These are phyloP conservation scores for Varanus salvator DNA, from an alignment of 2,113 vertebrate species.

Conservation along the genomic window DNA sequence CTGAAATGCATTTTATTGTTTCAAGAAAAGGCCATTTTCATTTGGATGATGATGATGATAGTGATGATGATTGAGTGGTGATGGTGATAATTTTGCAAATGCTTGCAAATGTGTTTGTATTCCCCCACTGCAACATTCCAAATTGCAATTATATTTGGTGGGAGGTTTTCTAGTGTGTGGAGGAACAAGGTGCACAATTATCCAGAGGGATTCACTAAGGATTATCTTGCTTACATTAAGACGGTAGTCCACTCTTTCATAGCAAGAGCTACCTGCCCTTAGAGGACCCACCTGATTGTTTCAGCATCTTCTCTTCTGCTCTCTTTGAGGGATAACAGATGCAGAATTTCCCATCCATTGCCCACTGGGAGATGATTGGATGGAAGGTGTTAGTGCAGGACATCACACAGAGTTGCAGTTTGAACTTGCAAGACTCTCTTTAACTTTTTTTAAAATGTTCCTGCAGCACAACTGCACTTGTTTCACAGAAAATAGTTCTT, in stretches of 20 bases:
- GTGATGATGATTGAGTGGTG: too few species aligned
- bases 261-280: neutral
- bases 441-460: too few species aligned
- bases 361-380: neutral
- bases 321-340: too few species aligned
- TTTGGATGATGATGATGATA: too few species aligned
- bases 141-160: too few species aligned
- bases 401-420: neutral
- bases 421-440: too few species aligned
- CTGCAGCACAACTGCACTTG: neutral
- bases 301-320: neutral
- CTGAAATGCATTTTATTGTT: too few species aligned
- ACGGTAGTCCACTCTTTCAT: neutral
- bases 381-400: neutral
- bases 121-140: too few species aligned
- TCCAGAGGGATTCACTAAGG: too few species aligned
- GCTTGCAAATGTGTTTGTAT: too few species aligned
- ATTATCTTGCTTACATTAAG: neutral
- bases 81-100: too few species aligned
- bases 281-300: neutral
- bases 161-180: neutral
- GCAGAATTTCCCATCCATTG: neutral
- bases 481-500: neutral
- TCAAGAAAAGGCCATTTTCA: too few species aligned
- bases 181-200: neutral